These are phyloP conservation scores for Nephrotoma appendiculata DNA, from an alignment of 2,888 invertebrate genomes.

Conservation along the genomic window DNA sequence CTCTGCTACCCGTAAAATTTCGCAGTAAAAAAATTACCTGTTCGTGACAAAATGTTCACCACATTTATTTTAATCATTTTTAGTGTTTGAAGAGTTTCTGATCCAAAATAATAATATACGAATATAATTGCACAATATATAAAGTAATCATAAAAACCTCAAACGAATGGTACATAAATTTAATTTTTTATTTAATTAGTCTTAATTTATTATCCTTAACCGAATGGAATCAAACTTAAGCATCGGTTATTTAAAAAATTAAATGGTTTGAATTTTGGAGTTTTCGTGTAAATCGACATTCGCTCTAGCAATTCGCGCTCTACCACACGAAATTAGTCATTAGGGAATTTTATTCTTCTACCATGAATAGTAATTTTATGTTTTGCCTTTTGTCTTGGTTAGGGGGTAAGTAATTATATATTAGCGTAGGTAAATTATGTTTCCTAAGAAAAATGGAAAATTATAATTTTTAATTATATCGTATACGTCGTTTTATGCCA, in stretches of 20 bases:
- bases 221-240: not conserved
- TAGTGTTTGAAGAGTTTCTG: not conserved
- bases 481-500: not conserved
- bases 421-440: not conserved
- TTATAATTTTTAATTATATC: not conserved
- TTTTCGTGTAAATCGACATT: not conserved
- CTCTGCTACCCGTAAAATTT: not conserved
- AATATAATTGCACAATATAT: not conserved
- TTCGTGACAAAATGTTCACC: not conserved
- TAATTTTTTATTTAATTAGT: not conserved
- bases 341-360: not conserved
- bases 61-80: not conserved
- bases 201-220: not conserved
- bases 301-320: not conserved
- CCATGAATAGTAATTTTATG: not conserved
- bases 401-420: not conserved
- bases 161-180: not conserved
- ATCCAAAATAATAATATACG: not conserved
- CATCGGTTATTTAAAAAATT: not conserved
- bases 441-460: not conserved
- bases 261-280: not conserved
- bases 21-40: not conserved
- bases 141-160: not conserved
- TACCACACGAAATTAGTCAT: not conserved
- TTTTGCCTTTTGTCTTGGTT: not conserved